Conservation (phyloP, 2,888 invertebrate genomes). For the Ophion obscuratus region DNA sequence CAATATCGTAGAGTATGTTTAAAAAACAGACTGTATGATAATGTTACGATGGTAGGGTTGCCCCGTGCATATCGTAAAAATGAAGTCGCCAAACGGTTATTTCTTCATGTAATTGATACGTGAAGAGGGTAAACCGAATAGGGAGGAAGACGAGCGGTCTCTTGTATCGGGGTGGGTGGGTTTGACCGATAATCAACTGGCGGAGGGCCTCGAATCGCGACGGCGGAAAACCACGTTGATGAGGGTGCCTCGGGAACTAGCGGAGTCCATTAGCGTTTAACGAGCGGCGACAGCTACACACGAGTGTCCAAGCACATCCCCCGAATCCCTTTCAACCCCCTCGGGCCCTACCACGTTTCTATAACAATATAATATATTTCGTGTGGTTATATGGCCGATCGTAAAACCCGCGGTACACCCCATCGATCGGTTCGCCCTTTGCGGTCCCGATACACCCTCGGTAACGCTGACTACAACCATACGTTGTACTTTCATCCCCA, state of each 20-base stretch:
- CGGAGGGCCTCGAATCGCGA: conserved; percentile 53
- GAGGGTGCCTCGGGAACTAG: conserved; percentile 35
- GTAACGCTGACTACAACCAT: neutral
- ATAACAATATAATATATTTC: conserved; percentile 54
- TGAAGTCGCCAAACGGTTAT: neutral
- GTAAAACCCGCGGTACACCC: conserved; percentile 29
- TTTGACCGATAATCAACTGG: conserved; percentile 54
- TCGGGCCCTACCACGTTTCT: conserved; percentile 29
- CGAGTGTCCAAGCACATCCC: conserved; percentile 41
- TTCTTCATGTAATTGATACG: conserved; percentile 42
- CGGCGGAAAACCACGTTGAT: conserved; percentile 57
- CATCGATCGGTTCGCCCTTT: conserved; percentile 17
- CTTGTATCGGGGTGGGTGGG: conserved; percentile 8
- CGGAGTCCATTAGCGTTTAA: conserved; percentile 59
- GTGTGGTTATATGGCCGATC: conserved; percentile 37
- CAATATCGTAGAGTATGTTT: neutral
- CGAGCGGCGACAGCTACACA: conserved; percentile 57
- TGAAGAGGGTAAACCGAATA: neutral
- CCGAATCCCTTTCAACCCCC: conserved; percentile 6
- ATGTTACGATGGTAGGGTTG: neutral
- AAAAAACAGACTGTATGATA: neutral
- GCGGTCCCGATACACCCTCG: neutral
- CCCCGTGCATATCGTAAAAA: neutral
- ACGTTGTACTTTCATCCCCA: neutral
- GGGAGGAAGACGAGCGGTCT: neutral